Base-by-base conservation (phyloP, 2,888 invertebrate genomes). In the Portevinia maculata region DNA sequence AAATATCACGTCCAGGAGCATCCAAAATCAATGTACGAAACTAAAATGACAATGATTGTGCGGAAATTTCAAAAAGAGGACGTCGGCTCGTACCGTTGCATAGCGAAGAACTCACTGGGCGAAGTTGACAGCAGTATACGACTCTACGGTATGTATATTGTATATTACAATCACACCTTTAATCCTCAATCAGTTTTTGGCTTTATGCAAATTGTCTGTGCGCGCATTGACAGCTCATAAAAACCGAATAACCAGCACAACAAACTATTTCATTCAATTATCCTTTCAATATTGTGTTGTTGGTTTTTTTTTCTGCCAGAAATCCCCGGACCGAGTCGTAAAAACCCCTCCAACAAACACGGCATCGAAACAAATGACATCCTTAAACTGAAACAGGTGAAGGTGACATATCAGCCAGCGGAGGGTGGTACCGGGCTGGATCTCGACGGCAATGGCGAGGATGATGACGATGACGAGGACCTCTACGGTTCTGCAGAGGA, bases 101-200 rank as follows among this genome's bases (percentile, higher is more conserved):
- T 96, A 75, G 96, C 97, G 30, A 96, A 96, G 90, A 96, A 96
- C 90, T 95, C 96, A 0, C 92, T 97, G 1, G 97, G 97, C 0
- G 97, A 96, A 90, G 96, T 96, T 17, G 97, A 97, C 89, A 96
- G 96, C 91, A 94, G 94, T 88, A 96, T 97, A 87, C 93, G 96
- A 85, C 92, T 97, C 60, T 97, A 97, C 89, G 96, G 97, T 97
- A 90, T 93, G 88, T 89, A 70, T 21, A 30, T 44, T 93, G 88
- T 89, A 70, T 21, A 30, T 44, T 15, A 30, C 39, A 50, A 34
- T 44, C 21, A 37, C 44, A 50, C 8, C 62, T 32, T 17, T 69
- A 74, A 79, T 73, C 84, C 57, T 11, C 37, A 41, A 62, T 64
- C 48, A 11, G 30, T 28, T 37, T 3, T 17, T 41, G 24, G 24